Evolutionary conservation across 1,140 invertebrate species (phyloP), one percentile per base, ranked within the genome.

Genomic region (Drosophila murphyi): DNA sequence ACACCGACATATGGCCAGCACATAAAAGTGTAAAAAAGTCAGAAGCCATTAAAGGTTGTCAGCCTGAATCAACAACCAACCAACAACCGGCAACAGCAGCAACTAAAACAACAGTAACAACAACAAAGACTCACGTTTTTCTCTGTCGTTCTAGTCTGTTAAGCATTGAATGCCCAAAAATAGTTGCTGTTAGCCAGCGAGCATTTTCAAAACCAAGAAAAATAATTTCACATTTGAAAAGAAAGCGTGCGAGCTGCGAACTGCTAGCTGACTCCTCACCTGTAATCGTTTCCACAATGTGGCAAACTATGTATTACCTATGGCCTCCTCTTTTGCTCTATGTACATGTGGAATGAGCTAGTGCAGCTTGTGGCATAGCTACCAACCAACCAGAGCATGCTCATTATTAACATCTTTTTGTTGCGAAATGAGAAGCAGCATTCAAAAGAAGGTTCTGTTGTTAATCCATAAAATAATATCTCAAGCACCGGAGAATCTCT

Each of bases 11-110:
- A 69, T 76, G 76, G 61, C 61, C 78, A 80, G 72, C 60, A 83
- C 77, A 88, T 87, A 82, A 82, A 82, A 80, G 83, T 80, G 68
- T 61, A 74, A 87, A 83, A 20, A 86, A 88, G 72, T 77, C 83
- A 77, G 83, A 87, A 87, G 83, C 80, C 83, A 88, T 82, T 80
- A 83, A 82, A 88, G 85, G 76, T 82, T 72, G 54, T 54, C 70
- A 69, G 76, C 78, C 82, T 78, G 71, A 76, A 88, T 82, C 57
- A 82, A 75, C 77, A 83, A 78, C 68, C 59, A 72, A 35, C 50
- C n/a, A 63, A 32, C 60, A 63, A 47, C 48, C 39, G 39, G 10
- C 39, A n/a, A n/a, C n/a, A 47, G 37, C 39, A 8, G 10, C 39
- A n/a, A n/a, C n/a, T 10, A 45, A 34, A 63, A 61, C n/a, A 71